Conservation (phyloP, 2,113 vertebrate genomes). For the Hydropotes inermis region DNA sequence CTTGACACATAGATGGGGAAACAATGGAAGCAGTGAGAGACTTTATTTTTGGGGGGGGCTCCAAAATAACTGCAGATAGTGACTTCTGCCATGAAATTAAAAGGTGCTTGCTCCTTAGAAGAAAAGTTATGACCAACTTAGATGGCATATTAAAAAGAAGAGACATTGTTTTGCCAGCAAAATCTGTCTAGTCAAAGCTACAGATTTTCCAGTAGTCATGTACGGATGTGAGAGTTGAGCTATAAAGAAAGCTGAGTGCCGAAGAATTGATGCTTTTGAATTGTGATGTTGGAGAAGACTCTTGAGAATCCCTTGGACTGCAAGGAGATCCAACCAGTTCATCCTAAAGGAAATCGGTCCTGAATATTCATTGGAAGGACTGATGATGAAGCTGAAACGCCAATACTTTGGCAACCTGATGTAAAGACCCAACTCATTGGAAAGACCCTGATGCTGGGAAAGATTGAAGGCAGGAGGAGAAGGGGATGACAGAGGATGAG, state of each 20-base stretch:
- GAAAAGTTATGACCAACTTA: too few relatives aligned
- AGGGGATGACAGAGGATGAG: not conserved
- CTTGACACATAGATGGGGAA: not conserved
- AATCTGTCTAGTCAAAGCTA: too few relatives aligned
- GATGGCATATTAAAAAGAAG: too few relatives aligned
- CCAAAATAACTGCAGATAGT: too few relatives aligned
- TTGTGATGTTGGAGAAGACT: not conserved
- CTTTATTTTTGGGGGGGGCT: too few relatives aligned
- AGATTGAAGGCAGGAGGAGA: not conserved
- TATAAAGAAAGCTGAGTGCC: not conserved
- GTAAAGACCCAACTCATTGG: not conserved
- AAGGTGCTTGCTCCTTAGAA: too few relatives aligned
- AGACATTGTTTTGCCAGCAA: too few relatives aligned
- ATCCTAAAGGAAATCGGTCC: not conserved
- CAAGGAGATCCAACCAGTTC: not conserved
- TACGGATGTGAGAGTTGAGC: not conserved
- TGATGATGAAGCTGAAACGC: not conserved
- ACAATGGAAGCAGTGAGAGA: too few relatives aligned
- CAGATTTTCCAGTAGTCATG: too few relatives aligned
- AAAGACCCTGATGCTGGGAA: not conserved
- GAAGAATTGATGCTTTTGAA: not conserved
- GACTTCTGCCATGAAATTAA: too few relatives aligned
- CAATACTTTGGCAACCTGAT: not conserved
- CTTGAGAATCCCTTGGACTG: not conserved
- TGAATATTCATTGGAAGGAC: not conserved